These are phyloP conservation scores for Arbacia lixula DNA, from an alignment of 53 echinoderm and acorn worm species.

Conservation along the genomic window DNA sequence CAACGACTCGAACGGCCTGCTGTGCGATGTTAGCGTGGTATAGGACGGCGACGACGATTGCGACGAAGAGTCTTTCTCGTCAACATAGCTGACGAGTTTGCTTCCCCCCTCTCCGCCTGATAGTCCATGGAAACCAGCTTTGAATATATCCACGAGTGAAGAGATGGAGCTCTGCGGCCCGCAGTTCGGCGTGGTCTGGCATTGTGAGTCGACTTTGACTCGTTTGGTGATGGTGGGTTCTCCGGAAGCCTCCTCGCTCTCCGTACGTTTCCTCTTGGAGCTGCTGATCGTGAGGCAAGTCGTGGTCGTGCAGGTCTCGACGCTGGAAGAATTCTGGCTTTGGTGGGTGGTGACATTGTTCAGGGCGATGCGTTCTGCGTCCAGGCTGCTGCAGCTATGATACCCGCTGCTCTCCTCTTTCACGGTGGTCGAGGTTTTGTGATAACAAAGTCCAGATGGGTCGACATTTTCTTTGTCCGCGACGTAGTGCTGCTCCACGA, in stretches of 20 bases:
- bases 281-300: conserved; percentile 34
- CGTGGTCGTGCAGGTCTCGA: conserved; percentile 41
- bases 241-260: conserved; percentile 81
- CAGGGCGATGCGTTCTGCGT: conserved; percentile 35
- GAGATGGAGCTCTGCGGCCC: conserved; percentile 63
- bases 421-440: not conserved
- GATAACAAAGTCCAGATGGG: conserved; percentile 56
- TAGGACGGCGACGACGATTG: conserved; percentile 17
- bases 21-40: conserved; percentile 32
- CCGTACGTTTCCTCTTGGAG: conserved; percentile 51
- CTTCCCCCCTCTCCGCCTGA: conserved; percentile 73
- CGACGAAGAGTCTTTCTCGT: conserved; percentile 1
- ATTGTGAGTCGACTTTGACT: conserved; percentile 62
- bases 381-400: not conserved
- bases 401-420: not conserved
- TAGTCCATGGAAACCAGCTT: conserved; percentile 90
- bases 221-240: conserved; percentile 71
- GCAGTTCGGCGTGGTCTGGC: conserved; percentile 30
- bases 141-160: conserved; percentile 90
- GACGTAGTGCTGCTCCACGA: conserved; percentile 12
- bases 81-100: conserved; percentile 10
- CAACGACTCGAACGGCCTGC: conserved; percentile 39
- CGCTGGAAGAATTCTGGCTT: conserved; percentile 5
- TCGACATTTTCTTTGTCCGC: conserved; percentile 69
- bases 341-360: conserved; percentile 2